Percentiles rank a stretch among this genome's conserved stretches.
Evolutionary conservation across 2,888 invertebrate genomes (phyloP).

Genomic region (Spilosoma lubricipeda): DNA sequence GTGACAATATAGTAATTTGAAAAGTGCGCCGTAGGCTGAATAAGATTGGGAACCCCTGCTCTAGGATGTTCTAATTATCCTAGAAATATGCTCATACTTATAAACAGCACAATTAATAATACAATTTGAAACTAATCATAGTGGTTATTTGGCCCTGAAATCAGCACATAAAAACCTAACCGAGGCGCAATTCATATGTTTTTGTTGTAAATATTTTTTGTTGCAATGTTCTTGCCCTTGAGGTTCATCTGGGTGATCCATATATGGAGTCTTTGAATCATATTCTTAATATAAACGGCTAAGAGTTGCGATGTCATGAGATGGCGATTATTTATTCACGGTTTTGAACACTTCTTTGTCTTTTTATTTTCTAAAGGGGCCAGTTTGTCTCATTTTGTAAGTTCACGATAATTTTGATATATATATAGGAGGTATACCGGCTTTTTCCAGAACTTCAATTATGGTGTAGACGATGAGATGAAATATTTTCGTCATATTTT

Average conservation of each 20-base stretch:
- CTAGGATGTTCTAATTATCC: background rate
- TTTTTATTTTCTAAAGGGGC: too few species aligned
- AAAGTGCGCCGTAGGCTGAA: too few species aligned
- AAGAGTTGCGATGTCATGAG: constrained; percentile 16
- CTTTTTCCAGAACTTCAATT: constrained; percentile 15
- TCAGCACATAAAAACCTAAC: constrained; percentile 44
- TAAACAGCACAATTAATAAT: background rate
- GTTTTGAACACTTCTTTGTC: background rate
- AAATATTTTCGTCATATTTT: constrained; percentile 26
- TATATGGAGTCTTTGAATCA: constrained; percentile 51
- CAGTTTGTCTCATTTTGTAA: background rate
- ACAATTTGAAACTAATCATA: background rate
- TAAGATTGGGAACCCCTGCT: too few species aligned
- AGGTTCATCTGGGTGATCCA: constrained; percentile 38
- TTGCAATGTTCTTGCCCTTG: constrained; percentile 45
- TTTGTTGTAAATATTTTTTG: constrained; percentile 39
- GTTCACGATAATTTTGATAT: background rate
- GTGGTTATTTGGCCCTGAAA: constrained; percentile 37
- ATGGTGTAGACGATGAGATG: constrained; percentile 26
- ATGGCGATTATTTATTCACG: background rate
- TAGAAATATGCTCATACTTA: background rate
- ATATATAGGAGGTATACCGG: background rate
- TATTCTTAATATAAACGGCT: constrained; percentile 31
- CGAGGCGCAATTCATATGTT: constrained; percentile 37
- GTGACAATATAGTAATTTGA: too few species aligned